These are phyloP conservation scores for Chalcosyrphus nemorum DNA, from an alignment of 2,888 invertebrate species.

Conservation along the genomic window DNA sequence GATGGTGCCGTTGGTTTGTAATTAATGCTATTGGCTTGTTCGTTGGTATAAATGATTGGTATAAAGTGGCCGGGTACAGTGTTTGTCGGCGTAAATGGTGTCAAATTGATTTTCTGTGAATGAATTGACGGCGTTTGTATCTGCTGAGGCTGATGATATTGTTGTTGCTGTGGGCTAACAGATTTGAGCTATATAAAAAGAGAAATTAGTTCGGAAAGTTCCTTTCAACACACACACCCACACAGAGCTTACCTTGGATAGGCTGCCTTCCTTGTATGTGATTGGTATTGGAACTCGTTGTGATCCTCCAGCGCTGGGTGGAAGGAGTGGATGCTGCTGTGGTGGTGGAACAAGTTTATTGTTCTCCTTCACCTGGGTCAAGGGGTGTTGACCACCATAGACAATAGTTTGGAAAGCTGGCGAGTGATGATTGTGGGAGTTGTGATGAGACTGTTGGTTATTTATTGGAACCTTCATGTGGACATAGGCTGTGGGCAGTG, in stretches of 20 bases:
- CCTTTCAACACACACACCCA: neutral
- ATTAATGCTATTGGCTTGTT: slow-evolving; percentile 60
- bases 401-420: slow-evolving; percentile 76
- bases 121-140: slow-evolving; percentile 71
- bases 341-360: slow-evolving; percentile 48
- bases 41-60: slow-evolving; percentile 82
- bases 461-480: slow-evolving; percentile 74
- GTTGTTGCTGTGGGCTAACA: slow-evolving; percentile 73
- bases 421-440: slow-evolving; percentile 21
- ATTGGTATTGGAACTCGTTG: slow-evolving; percentile 51
- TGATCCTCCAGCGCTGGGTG: slow-evolving; percentile 50
- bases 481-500: slow-evolving; percentile 79
- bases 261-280: slow-evolving; percentile 31
- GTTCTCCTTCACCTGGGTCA: slow-evolving; percentile 71
- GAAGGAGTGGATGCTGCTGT: slow-evolving; percentile 72
- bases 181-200: slow-evolving; percentile 36
- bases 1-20: slow-evolving; percentile 46
- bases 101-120: slow-evolving; percentile 81
- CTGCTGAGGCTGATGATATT: slow-evolving; percentile 74
- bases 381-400: slow-evolving; percentile 75
- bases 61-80: slow-evolving; percentile 84
- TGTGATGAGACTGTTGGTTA: slow-evolving; percentile 69
- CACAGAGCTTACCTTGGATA: slow-evolving; percentile 74
- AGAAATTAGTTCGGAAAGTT: neutral
- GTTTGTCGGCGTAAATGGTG: slow-evolving; percentile 84